These are phyloP conservation scores for Diogma glabrata DNA, from an alignment of 2,888 invertebrate species.

Conservation along the genomic window DNA sequence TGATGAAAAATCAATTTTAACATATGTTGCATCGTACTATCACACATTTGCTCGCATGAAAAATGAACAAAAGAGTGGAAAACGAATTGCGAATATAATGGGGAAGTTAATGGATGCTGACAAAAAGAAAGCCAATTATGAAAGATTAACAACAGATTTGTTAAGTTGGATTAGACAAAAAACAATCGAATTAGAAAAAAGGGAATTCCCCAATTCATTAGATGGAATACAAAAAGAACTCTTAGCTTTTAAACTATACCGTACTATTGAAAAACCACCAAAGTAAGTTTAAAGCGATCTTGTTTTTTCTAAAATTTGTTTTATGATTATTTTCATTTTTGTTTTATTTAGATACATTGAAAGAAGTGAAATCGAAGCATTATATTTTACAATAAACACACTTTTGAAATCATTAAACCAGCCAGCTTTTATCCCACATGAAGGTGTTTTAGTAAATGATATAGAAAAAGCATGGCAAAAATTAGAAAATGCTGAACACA, in stretches of 20 bases:
- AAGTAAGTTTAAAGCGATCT: constrained; percentile 48
- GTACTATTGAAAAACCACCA: constrained; percentile 95
- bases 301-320: too few species aligned
- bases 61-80: constrained; percentile 94
- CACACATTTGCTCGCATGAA: constrained; percentile 99
- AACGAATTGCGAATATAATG: constrained; percentile 90
- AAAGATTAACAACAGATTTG: constrained; percentile 68
- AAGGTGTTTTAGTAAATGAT: constrained; percentile 88
- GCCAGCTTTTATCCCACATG: constrained; percentile 71
- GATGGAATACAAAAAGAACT: constrained; percentile 90
- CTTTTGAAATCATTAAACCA: constrained; percentile 89
- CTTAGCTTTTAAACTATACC: constrained; percentile 84
- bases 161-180: constrained; percentile 90
- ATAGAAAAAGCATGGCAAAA: constrained; percentile 90
- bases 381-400: constrained; percentile 94
- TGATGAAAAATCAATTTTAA: constrained; percentile 98
- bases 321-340: too few species aligned
- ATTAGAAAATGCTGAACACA: constrained; percentile 88
- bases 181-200: constrained; percentile 67
- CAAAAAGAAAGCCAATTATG: constrained; percentile 81
- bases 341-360: constrained; percentile 67
- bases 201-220: constrained; percentile 85
- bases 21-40: constrained; percentile 97
- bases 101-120: constrained; percentile 94
- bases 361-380: constrained; percentile 90